Evolutionary conservation across 2,888 invertebrate species (phyloP), one percentile per base, ranked within the genome.

Genomic region (Falcaria lacertinaria): DNA sequence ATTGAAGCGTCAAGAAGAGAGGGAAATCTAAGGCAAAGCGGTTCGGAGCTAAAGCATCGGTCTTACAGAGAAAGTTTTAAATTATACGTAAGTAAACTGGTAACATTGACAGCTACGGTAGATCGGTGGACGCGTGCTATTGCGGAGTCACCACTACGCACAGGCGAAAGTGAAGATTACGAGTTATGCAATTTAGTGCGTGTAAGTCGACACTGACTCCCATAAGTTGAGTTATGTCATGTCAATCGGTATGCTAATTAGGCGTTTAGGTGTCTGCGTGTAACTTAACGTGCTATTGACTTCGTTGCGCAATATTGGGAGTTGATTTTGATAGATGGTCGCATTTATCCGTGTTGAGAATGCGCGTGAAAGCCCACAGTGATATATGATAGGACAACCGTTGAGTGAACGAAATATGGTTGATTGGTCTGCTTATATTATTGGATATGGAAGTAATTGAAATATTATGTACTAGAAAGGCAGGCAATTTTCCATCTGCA

Each of bases 81-180:
- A 88, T 86, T 87, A 83, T 82, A 85, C 77, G 75, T 69, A 71
- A 66, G 76, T 80, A 75, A 84, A 84, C 79, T 80, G 68, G 83
- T 75, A 79, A 75, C 72, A 69, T 64, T 73, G 69, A 77, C 60
- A 55, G 67, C 57, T 54, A 50, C 35, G 54, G 45, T 55, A 51
- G 55, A 60, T 54, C 56, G 64, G 62, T 47, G 28, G 43, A 34
- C 28, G 17, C 42, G 39, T 41, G 34, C 34, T 42, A 47, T 44
- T 35, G 39, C 39, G 41, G 45, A 32, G 15, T 37, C 37, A 39
- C 17, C 42, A 41, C 35, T 35, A 41, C 17, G 34, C 41, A 36
- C 40, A 46, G 33, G 54, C 52, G 68, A 70, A 73, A 69, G 68
- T 56, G 35, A 43, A 56, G 43, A 64, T 55, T 55, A 55, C 35